Evolutionary conservation across 2,888 invertebrate genomes (phyloP).

Genomic region (Hetaerina titia): DNA sequence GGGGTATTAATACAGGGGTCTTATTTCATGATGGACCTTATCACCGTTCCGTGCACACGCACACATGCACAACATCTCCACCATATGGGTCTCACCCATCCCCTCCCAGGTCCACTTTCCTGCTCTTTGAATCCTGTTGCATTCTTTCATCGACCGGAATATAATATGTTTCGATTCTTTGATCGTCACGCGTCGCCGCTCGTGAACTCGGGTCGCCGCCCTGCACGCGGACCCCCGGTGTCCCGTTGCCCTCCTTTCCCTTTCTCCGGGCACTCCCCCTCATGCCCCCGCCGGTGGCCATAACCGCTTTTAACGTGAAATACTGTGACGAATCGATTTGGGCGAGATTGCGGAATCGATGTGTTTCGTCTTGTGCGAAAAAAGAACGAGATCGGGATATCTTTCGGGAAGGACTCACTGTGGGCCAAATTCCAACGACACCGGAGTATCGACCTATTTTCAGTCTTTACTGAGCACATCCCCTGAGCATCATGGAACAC

Average conservation of each 20-base stretch:
- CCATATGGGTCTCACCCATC: not conserved
- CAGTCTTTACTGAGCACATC: too few species aligned
- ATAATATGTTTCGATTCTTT: conserved; percentile 20
- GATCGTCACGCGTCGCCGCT: conserved; percentile 35
- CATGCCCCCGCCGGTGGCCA: not conserved
- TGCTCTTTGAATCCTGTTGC: not conserved
- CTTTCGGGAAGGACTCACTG: too few species aligned
- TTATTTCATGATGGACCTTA: not conserved
- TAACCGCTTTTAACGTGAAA: not conserved
- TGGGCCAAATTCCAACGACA: too few species aligned
- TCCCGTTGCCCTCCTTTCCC: not conserved
- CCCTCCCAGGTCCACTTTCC: not conserved
- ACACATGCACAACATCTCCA: not conserved
- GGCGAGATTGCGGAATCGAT: not conserved
- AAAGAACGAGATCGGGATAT: not conserved
- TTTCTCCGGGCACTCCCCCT: not conserved
- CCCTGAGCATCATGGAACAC: too few species aligned
- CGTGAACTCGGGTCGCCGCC: conserved; percentile 36
- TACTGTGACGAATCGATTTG: not conserved
- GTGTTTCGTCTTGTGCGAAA: not conserved
- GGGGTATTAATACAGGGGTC: not conserved
- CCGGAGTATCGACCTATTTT: too few species aligned
- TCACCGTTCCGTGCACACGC: not conserved
- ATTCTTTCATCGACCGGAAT: conserved; percentile 4
- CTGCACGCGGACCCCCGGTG: not conserved